Percentiles rank a stretch among this genome's conserved stretches.
Conservation (phyloP, 2,797 vertebrate genomes). For the Alca torda region DNA sequence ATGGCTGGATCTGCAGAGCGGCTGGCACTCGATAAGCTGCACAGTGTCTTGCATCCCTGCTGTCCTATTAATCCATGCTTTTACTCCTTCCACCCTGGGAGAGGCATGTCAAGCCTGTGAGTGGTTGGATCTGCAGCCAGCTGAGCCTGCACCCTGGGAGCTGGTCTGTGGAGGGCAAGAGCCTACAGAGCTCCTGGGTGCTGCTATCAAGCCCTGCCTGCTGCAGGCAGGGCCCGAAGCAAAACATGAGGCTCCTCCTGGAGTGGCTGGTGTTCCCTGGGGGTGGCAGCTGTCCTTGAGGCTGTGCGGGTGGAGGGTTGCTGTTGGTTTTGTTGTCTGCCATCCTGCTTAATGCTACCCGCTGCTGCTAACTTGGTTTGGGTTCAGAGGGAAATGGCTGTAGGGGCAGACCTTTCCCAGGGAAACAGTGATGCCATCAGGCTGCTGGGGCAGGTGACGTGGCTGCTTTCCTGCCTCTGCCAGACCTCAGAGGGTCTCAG, state of each 20-base stretch:
- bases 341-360: not conserved
- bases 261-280: not conserved
- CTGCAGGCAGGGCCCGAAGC: not conserved
- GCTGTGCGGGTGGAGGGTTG: not conserved
- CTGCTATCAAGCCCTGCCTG: not conserved
- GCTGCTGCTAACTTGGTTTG: not conserved
- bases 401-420: not conserved
- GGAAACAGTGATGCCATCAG: not conserved
- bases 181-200: not conserved
- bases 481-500: not conserved
- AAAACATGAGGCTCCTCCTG: not conserved
- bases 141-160: not conserved
- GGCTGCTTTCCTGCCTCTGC: not conserved
- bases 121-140: not conserved
- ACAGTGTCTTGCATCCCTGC: not conserved
- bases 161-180: rapidly evolving
- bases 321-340: not conserved
- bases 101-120: not conserved
- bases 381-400: not conserved
- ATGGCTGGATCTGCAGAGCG: rapidly evolving
- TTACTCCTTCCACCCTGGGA: not conserved
- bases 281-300: not conserved
- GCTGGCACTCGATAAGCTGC: not conserved
- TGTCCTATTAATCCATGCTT: not conserved
- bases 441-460: not conserved